Conservation (phyloP, 2,888 invertebrate genomes). For the Ophioninae sp. region DNA sequence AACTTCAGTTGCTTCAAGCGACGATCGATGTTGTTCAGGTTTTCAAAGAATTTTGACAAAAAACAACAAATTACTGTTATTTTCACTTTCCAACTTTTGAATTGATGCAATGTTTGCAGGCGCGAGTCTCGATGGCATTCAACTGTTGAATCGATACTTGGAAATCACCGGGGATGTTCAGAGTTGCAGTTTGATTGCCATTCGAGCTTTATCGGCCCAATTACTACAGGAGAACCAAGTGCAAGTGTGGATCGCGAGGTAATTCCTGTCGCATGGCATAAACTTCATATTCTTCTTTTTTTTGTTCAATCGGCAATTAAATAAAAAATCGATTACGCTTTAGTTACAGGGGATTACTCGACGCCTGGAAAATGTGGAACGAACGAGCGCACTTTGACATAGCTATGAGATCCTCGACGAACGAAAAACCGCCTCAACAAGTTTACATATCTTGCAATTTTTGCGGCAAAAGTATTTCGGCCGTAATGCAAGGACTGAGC, state of each 20-base stretch:
- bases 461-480: constrained; percentile 96
- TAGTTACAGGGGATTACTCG: constrained; percentile 92
- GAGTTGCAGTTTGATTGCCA: constrained; percentile 91
- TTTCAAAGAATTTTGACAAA: too few relatives aligned
- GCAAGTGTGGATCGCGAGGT: constrained; percentile 88
- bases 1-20: too few relatives aligned
- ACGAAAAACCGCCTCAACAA: constrained; percentile 84
- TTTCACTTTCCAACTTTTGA: too few relatives aligned
- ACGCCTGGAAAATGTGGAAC: constrained; percentile 95
- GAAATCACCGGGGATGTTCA: constrained; percentile 95
- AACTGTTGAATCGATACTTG: constrained; percentile 92
- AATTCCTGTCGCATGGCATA: constrained; percentile 18
- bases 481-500: constrained; percentile 87
- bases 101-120: constrained; percentile 80
- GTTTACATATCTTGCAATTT: constrained; percentile 95
- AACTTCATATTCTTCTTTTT: too few relatives aligned
- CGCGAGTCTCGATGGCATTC: constrained; percentile 88
- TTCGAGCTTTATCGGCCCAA: constrained; percentile 89
- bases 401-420: constrained; percentile 84
- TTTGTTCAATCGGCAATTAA: too few relatives aligned
- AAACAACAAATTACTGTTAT: too few relatives aligned
- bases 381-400: constrained; percentile 95
- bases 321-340: constrained; percentile 45
- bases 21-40: too few relatives aligned
- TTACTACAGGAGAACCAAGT: constrained; percentile 84